phyloP scores from a whole-genome alignment of 2,113 vertebrate genomes.

The Nesoenas mayeri region DNA sequence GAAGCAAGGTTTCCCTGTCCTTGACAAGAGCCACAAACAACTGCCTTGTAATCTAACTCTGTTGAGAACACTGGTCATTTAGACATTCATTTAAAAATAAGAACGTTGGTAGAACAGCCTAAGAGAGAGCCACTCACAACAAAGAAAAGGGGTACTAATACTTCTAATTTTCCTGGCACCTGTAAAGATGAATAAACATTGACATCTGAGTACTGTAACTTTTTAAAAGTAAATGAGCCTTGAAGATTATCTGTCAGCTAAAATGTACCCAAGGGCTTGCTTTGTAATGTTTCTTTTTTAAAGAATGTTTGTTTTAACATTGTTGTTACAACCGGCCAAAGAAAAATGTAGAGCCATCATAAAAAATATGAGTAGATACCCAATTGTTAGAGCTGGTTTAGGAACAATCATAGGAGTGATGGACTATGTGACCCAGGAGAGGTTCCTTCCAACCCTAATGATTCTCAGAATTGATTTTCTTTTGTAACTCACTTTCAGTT shows the following conservation, averaged over 20 bases:
- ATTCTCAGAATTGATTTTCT: slow-evolving; percentile 63
- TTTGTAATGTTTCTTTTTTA: slow-evolving; percentile 23
- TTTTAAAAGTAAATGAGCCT: slow-evolving; percentile 55
- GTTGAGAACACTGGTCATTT: background rate
- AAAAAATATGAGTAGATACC: slow-evolving; percentile 36
- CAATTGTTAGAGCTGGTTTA: slow-evolving; percentile 60
- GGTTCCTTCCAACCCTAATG: slow-evolving; percentile 65
- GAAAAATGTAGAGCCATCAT: slow-evolving; percentile 32
- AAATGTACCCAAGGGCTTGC: slow-evolving; percentile 36
- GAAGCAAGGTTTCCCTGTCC: background rate
- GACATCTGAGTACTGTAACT: slow-evolving; percentile 7
- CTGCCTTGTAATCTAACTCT: background rate
- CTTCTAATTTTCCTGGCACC: slow-evolving; percentile 23
- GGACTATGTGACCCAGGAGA: slow-evolving; percentile 51
- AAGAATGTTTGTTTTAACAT: slow-evolving; percentile 55
- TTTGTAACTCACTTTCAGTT: slow-evolving; percentile 68
- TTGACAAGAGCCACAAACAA: background rate
- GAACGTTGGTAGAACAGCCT: background rate
- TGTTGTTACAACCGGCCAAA: slow-evolving; percentile 12
- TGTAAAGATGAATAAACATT: slow-evolving; percentile 6
- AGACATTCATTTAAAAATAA: background rate
- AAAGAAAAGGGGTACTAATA: background rate
- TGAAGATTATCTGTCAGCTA: slow-evolving; percentile 56
- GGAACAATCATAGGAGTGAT: slow-evolving; percentile 64
- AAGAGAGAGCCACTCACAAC: background rate